A percentile compares a stretch with the other conserved stretches of the same genome.
Conservation (phyloP, 2,888 invertebrate genomes). For the Bellardia bayeri region DNA sequence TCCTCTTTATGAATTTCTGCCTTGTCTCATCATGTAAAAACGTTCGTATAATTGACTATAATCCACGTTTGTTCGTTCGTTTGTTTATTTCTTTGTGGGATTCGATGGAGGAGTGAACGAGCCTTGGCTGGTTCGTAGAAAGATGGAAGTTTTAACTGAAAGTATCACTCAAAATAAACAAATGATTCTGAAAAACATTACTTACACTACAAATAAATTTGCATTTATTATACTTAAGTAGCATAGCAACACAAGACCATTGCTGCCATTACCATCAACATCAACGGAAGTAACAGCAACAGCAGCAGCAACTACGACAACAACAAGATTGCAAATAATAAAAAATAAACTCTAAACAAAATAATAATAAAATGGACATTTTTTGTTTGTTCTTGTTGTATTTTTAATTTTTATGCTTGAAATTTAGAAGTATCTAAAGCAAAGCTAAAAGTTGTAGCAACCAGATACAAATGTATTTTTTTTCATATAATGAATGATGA, state of each 20-base stretch:
- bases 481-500: conserved; percentile 58
- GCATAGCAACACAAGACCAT: conserved; percentile 34
- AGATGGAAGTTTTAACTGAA: conserved; percentile 40
- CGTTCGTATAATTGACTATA: neutral
- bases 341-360: conserved; percentile 47
- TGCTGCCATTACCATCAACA: conserved; percentile 25
- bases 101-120: neutral
- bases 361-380: conserved; percentile 46
- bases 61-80: conserved; percentile 23
- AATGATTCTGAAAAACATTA: conserved; percentile 69
- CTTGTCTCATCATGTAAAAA: conserved; percentile 16
- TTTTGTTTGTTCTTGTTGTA: conserved; percentile 6
- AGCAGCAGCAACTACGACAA: neutral
- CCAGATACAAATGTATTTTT: conserved; percentile 10
- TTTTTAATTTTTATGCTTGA: conserved; percentile 28
- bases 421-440: conserved; percentile 5
- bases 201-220: conserved; percentile 68
- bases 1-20: conserved; percentile 43
- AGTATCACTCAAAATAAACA: conserved; percentile 66
- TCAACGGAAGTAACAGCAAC: neutral
- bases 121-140: neutral
- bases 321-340: neutral
- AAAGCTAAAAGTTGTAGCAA: conserved; percentile 18
- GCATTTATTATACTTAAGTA: conserved; percentile 65
- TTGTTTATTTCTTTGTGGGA: neutral